phyloP scores from a whole-genome alignment of 2,888 invertebrate genomes.

The Drosophila meridiana region DNA sequence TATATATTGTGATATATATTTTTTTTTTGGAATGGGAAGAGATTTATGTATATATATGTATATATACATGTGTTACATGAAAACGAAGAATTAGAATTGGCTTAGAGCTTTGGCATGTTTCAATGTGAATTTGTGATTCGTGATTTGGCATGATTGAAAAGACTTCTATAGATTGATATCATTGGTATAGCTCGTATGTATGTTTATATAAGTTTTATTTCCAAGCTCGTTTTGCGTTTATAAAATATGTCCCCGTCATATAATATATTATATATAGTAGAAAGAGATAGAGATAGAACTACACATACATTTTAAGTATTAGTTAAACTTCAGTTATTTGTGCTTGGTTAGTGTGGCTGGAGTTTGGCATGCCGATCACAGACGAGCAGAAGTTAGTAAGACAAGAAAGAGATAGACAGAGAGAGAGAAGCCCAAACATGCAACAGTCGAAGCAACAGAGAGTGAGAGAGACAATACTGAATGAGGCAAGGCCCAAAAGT shows the following conservation, averaged over 20 bases:
- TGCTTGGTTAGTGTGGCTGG: constrained; percentile 49
- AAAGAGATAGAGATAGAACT: constrained; percentile 28
- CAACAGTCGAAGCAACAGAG: constrained; percentile 25
- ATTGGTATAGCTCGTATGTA: constrained; percentile 19
- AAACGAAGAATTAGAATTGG: constrained; percentile 54
- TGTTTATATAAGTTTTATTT: constrained; percentile 17
- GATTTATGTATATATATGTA: constrained; percentile 14
- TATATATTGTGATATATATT: constrained; percentile 13
- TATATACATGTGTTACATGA: constrained; percentile 41
- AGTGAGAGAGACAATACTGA: constrained; percentile 22
- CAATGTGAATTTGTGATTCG: constrained; percentile 38
- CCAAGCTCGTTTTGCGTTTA: constrained; percentile 46
- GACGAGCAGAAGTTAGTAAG: constrained; percentile 41
- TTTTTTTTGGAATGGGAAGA: constrained; percentile 21
- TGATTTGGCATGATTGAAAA: constrained; percentile 59
- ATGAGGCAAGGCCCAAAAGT: constrained; percentile 16
- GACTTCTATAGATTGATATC: constrained; percentile 21
- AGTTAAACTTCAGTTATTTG: constrained; percentile 19
- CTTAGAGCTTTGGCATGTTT: constrained; percentile 19
- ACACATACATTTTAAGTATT: constrained; percentile 40
- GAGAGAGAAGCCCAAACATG: constrained; percentile 36
- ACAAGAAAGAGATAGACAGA: constrained; percentile 28
- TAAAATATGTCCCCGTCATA: constrained; percentile 81
- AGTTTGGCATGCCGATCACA: constrained; percentile 55
- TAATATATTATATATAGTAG: constrained; percentile 34